Percentiles rank a stretch among this genome's conserved stretches.
These are phyloP conservation scores for Vanessa atalanta DNA, from an alignment of 1,140 invertebrate genomes.

Conservation along the genomic window DNA sequence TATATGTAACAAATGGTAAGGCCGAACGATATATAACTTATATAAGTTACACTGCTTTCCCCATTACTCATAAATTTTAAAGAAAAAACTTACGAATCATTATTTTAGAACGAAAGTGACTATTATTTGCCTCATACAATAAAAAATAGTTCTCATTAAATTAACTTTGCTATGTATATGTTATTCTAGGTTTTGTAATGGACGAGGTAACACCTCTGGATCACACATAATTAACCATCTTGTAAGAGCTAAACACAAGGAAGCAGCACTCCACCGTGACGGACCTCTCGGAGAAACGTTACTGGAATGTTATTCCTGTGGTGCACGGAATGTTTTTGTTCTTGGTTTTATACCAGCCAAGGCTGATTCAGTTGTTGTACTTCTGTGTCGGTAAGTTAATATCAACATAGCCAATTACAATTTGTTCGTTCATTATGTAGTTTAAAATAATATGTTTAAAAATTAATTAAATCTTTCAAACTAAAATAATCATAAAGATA, in stretches of 20 bases:
- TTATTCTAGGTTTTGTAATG: slow-evolving; percentile 93
- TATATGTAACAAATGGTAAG: slow-evolving; percentile 97
- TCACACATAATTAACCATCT: slow-evolving; percentile 99
- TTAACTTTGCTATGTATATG: too few relatives aligned
- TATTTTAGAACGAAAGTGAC: too few relatives aligned
- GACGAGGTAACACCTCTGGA: slow-evolving; percentile 97
- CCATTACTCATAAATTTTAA: too few relatives aligned
- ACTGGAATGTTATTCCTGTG: slow-evolving; percentile 99
- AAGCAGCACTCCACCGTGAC: slow-evolving; percentile 98
- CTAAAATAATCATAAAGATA: too few relatives aligned
- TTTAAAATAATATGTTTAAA: too few relatives aligned
- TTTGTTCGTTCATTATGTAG: too few relatives aligned
- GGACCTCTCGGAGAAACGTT: slow-evolving; percentile 98
- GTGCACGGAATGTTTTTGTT: slow-evolving; percentile 98
- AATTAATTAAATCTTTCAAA: too few relatives aligned
- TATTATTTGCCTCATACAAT: too few relatives aligned
- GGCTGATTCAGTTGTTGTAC: slow-evolving; percentile 99
- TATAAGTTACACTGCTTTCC: neutral
- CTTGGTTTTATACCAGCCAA: slow-evolving; percentile 99
- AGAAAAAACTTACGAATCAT: too few relatives aligned
- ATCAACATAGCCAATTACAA: neutral
- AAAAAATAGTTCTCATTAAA: too few relatives aligned
- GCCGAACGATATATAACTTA: neutral
- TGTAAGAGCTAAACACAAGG: slow-evolving; percentile 98
- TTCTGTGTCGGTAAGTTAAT: slow-evolving; percentile 89